Evolutionary conservation across 2,797 vertebrate genomes (phyloP).

Genomic region (Spizella passerina): DNA sequence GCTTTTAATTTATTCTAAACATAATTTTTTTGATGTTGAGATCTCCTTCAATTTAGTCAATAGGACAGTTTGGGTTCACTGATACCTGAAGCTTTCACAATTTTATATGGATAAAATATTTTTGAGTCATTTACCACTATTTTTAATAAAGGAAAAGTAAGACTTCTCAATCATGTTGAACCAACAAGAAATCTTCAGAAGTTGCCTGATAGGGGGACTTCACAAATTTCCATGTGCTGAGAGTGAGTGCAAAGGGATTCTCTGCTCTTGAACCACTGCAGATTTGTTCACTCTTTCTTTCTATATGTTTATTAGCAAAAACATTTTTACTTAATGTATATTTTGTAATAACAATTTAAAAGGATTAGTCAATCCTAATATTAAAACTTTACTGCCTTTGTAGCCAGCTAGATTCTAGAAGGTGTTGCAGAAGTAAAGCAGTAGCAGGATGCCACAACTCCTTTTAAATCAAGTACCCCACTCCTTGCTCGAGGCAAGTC

Average conservation of each 20-base stretch:
- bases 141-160: not conserved
- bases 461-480: not conserved
- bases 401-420: not conserved
- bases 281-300: not conserved
- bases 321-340: not conserved
- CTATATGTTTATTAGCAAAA: not conserved
- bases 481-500: not conserved
- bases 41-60: not conserved
- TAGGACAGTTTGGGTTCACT: not conserved
- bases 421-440: constrained; percentile 14
- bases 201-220: not conserved
- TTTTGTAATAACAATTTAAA: not conserved
- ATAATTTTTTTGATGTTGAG: not conserved
- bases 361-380: not conserved
- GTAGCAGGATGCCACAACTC: not conserved
- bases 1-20: not conserved
- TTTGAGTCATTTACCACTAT: not conserved
- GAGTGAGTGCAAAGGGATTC: not conserved
- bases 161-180: not conserved
- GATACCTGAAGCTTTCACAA: not conserved
- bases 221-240: not conserved
- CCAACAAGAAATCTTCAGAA: not conserved
- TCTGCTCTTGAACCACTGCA: not conserved
- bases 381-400: not conserved
- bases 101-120: not conserved